Conservation (phyloP, 2,888 invertebrate genomes). For the Atherix ibis region DNA sequence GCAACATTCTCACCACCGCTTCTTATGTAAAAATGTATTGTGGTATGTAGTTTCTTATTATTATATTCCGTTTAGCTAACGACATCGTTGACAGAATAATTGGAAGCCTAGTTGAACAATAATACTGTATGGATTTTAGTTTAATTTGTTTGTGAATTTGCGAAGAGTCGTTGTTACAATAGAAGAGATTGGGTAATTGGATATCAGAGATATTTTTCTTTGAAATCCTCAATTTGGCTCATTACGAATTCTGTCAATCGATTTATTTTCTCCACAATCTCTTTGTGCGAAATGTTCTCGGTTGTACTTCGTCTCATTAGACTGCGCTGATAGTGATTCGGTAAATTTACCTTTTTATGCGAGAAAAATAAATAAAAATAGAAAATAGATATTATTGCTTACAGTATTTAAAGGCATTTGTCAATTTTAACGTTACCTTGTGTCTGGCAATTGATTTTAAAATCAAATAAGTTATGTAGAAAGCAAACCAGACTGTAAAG, state of each 20-base stretch:
- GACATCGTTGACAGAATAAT: too few relatives aligned
- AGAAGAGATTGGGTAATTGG: too few relatives aligned
- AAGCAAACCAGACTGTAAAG: slow-evolving; percentile 44
- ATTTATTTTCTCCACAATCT: slow-evolving; percentile 22
- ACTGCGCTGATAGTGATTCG: slow-evolving; percentile 21
- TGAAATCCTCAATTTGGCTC: slow-evolving; percentile 28
- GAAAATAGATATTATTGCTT: slow-evolving; percentile 2
- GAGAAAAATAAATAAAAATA: slow-evolving; percentile 8
- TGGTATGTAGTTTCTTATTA: too few relatives aligned
- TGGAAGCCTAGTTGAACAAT: too few relatives aligned
- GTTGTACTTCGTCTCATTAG: slow-evolving; percentile 8
- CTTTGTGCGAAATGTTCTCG: slow-evolving; percentile 16
- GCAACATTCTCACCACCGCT: too few relatives aligned
- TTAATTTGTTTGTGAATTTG: too few relatives aligned
- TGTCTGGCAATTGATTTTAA: slow-evolving; percentile 51
- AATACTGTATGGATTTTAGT: too few relatives aligned
- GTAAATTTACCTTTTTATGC: slow-evolving; percentile 32
- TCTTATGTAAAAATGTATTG: too few relatives aligned
- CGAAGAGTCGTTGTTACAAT: too few relatives aligned
- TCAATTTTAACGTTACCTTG: slow-evolving; percentile 32
- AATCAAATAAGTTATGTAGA: slow-evolving; percentile 48
- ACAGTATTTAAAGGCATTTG: neutral
- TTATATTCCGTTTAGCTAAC: too few relatives aligned
- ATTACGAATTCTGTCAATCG: slow-evolving; percentile 25
- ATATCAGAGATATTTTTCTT: slow-evolving; percentile 18